Evolutionary conservation across 92 coral and sea anemone genomes (phyloP).

Genomic region (Siderastrea siderea): DNA sequence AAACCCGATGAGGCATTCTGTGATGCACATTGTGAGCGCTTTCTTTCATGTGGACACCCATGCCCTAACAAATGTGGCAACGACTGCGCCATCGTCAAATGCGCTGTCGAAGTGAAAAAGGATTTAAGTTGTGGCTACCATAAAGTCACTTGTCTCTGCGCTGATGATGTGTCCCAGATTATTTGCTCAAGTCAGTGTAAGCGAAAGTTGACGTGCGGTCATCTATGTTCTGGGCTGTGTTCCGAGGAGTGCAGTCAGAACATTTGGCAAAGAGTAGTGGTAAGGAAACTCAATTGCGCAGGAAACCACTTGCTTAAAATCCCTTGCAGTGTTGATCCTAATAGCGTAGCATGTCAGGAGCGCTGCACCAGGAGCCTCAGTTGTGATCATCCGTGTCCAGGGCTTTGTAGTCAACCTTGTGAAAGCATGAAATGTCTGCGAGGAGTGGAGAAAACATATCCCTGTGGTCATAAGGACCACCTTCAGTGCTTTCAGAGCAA

Average conservation of each 20-base stretch:
- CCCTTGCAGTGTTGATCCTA: constrained; percentile 2
- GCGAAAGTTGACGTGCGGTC: constrained; percentile 61
- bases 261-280: background rate
- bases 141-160: constrained; percentile 48
- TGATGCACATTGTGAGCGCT: constrained; percentile 44
- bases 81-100: constrained; percentile 46
- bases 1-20: constrained; percentile 40
- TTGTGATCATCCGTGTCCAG: constrained; percentile 81
- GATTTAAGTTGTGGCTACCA: constrained; percentile 61
- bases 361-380: constrained; percentile 51
- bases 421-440: constrained; percentile 36
- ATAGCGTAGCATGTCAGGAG: constrained; percentile 36
- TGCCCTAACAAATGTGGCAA: constrained; percentile 70
- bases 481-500: constrained; percentile 50
- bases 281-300: constrained; percentile 46
- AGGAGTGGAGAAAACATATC: constrained; percentile 17
- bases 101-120: constrained; percentile 25
- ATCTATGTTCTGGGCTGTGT: constrained; percentile 78
- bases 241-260: background rate
- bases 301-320: constrained; percentile 51
- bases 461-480: constrained; percentile 70
- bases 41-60: constrained; percentile 70
- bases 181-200: background rate
- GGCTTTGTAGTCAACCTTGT: constrained; percentile 70
- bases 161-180: constrained; percentile 20